Conservation (phyloP, 2,797 vertebrate genomes). For the Kryptolebias ocellatus region DNA sequence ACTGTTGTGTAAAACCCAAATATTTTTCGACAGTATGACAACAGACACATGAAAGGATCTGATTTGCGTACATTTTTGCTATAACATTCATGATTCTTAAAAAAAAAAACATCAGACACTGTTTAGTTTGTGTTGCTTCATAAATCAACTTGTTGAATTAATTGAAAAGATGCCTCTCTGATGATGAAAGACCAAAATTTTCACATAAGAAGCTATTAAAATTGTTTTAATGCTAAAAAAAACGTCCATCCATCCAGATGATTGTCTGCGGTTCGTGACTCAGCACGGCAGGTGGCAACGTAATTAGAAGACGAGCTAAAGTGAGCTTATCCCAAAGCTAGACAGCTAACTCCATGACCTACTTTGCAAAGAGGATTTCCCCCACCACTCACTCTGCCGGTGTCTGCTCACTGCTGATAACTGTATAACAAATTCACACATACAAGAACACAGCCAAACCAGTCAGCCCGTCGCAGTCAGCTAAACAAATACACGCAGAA, state of each 20-base stretch:
- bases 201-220: too few species aligned
- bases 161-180: neutral
- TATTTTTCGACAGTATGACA: neutral
- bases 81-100: neutral
- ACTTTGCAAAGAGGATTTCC: slow-evolving; percentile 83
- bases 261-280: slow-evolving; percentile 72
- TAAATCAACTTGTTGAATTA: neutral
- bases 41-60: too few species aligned
- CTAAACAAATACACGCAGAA: slow-evolving; percentile 6
- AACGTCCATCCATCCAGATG: slow-evolving; percentile 20
- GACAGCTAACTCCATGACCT: slow-evolving; percentile 80
- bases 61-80: neutral
- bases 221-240: too few species aligned
- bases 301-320: slow-evolving; percentile 78
- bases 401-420: slow-evolving; percentile 78
- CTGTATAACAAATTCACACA: slow-evolving; percentile 61
- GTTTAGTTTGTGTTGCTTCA: neutral
- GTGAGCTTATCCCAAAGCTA: slow-evolving; percentile 68
- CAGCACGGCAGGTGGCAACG: slow-evolving; percentile 68
- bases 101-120: neutral
- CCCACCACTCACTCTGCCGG: slow-evolving; percentile 66
- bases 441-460: slow-evolving; percentile 27
- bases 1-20: too few species aligned
- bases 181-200: neutral
- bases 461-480: slow-evolving; percentile 23